Evolutionary conservation across 2,797 vertebrate species (phyloP).

Genomic region (Poecilia wingei): DNA sequence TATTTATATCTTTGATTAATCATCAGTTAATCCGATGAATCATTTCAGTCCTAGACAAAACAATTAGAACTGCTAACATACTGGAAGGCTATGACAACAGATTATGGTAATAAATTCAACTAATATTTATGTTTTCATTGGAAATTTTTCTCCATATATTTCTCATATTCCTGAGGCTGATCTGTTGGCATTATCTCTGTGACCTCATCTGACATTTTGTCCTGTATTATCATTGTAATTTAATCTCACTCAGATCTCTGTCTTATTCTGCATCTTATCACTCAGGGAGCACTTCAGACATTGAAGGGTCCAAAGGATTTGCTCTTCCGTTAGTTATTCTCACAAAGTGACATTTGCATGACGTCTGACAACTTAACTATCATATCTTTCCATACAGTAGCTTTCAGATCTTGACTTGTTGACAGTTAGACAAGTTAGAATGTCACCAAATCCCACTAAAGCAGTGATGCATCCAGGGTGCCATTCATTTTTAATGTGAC

Average conservation of each 20-base stretch:
- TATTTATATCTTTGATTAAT: no score
- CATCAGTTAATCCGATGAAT: no score
- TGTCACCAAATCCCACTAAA: slow-evolving; percentile 29
- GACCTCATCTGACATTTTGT: slow-evolving; percentile 33
- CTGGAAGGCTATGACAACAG: no score
- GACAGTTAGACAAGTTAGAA: slow-evolving; percentile 35
- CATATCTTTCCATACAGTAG: background rate
- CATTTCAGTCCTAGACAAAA: background rate
- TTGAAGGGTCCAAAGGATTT: background rate
- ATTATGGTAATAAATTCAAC: background rate
- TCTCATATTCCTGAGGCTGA: background rate
- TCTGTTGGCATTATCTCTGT: slow-evolving; percentile 24
- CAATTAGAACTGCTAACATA: background rate
- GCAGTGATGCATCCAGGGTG: background rate
- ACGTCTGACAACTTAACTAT: background rate
- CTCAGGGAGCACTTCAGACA: background rate
- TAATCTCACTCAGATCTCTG: slow-evolving; percentile 5
- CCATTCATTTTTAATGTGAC: background rate
- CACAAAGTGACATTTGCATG: slow-evolving; percentile 32
- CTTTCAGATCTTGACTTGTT: slow-evolving; percentile 34
- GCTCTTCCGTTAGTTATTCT: slow-evolving; percentile 26
- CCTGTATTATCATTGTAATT: background rate
- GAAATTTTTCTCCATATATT: background rate
- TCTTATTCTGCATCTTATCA: background rate
- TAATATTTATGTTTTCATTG: background rate